A percentile compares a stretch with the other conserved stretches of the same genome.
These are phyloP conservation scores for Agapostemon virescens DNA, from an alignment of 2,888 invertebrate species.

Conservation along the genomic window DNA sequence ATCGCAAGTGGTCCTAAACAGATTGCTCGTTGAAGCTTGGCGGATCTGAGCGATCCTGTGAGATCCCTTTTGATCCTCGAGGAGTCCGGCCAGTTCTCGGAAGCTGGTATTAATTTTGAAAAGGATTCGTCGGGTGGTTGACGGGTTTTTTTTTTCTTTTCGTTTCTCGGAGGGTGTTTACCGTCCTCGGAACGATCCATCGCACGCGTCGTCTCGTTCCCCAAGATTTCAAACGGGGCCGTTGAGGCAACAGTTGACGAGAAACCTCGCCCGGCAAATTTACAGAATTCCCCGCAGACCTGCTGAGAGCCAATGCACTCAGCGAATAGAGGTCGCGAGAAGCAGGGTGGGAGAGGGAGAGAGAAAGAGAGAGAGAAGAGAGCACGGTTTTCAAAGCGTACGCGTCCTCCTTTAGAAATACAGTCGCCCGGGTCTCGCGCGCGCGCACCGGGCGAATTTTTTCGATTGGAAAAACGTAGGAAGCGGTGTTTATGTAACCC, in stretches of 20 bases:
- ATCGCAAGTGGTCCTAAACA: slow-evolving; percentile 9
- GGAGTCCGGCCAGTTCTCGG: background rate
- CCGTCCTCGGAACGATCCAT: background rate
- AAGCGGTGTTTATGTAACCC: slow-evolving; percentile 36
- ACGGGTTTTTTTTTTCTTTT: background rate
- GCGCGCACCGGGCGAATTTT: slow-evolving; percentile 10
- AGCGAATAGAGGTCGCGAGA: background rate
- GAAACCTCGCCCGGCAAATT: slow-evolving; percentile 1
- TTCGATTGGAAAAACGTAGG: slow-evolving; percentile 32
- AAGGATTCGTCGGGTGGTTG: background rate
- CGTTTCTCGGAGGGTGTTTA: background rate
- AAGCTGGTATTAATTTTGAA: background rate
- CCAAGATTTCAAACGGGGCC: background rate
- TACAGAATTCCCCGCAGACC: slow-evolving; percentile 1
- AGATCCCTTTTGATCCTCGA: background rate
- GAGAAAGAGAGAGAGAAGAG: background rate
- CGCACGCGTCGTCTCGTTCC: background rate
- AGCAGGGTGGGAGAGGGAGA: background rate
- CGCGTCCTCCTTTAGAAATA: background rate
- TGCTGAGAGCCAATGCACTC: background rate
- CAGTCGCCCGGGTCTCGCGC: background rate
- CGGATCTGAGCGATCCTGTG: background rate
- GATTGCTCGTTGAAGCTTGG: background rate
- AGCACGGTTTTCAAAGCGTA: slow-evolving; percentile 1
- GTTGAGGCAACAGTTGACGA: slow-evolving; percentile 2